Percentiles rank a stretch among this genome's conserved stretches.
Evolutionary conservation across 2,888 invertebrate species (phyloP).

Genomic region (Rhorus exstirpatorius): DNA sequence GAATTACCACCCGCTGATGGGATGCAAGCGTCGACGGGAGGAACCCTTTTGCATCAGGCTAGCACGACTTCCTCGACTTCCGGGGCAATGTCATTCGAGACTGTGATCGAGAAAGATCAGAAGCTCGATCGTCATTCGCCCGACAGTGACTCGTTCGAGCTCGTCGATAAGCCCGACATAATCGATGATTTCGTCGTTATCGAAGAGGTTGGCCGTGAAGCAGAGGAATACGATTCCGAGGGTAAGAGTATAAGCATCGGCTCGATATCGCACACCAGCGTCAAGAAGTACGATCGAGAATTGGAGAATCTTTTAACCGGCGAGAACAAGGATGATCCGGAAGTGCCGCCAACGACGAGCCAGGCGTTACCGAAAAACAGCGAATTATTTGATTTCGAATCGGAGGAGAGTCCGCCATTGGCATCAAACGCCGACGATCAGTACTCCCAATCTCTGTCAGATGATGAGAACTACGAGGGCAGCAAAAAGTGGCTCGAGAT

Average conservation of each 20-base stretch:
- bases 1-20: constrained; percentile 85
- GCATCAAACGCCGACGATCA: constrained; percentile 83
- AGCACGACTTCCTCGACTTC: constrained; percentile 84
- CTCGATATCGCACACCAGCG: constrained; percentile 85
- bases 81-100: constrained; percentile 81
- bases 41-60: constrained; percentile 80
- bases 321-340: constrained; percentile 73
- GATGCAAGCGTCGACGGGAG: constrained; percentile 83
- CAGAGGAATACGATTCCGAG: constrained; percentile 93
- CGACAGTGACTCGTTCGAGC: constrained; percentile 94
- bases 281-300: constrained; percentile 88
- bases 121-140: constrained; percentile 88
- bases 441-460: constrained; percentile 83
- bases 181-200: constrained; percentile 96
- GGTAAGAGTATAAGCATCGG: constrained; percentile 93
- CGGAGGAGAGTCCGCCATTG: constrained; percentile 84
- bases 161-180: constrained; percentile 94
- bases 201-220: constrained; percentile 95
- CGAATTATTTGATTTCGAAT: constrained; percentile 84
- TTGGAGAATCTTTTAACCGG: constrained; percentile 86
- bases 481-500: constrained; percentile 96
- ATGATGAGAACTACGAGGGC: constrained; percentile 88
- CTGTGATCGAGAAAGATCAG: constrained; percentile 82
- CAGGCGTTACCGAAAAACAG: constrained; percentile 63
- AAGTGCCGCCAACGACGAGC: constrained; percentile 58